Evolutionary conservation across 2,888 invertebrate genomes (phyloP), one percentile per base, ranked within the genome.

Genomic region (Drosophila leonis): DNA sequence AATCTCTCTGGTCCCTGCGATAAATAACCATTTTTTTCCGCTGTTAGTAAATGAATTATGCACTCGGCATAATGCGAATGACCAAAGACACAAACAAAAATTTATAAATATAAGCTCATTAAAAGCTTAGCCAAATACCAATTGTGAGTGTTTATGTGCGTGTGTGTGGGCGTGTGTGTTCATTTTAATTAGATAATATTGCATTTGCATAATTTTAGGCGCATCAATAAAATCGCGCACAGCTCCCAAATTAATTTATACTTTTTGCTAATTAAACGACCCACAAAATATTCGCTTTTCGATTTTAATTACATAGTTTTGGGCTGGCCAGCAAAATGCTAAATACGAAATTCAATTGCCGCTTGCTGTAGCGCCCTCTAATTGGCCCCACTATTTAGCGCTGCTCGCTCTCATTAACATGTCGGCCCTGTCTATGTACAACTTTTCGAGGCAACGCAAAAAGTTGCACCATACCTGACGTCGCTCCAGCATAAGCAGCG

Each of bases 101-200:
- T 80, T 71, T 51, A 51, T 77, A 89, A 89, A 89, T 89, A 76
- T 85, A 85, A 85, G 85, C 90, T 87, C 90, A 85, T 89, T 89
- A 87, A 82, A 73, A 72, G 90, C 85, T 87, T 79, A 89, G 78
- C 51, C 60, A 33, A 55, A 70, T 66, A 42, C 41, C 69, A 56
- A 27, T 46, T 41, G 46, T 27, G 37, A n/a, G 44, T 10, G 29
- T n/a, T 48, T 35, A 46, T 46, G 56, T 57, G 60, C 60, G 42
- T n/a, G 51, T 44, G 64, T 52, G 56, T 29, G 59, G 37, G 41
- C 35, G 39, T 37, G 46, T 55, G 62, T 82, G 89, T 75, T 75
- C 82, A 73, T 87, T 85, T 85, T 85, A 85, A 85, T 89, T 85
- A 83, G 89, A 83, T 87, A 87, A 87, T 83, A 83, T 79, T 83